Evolutionary conservation across 1,140 invertebrate genomes (phyloP).

Genomic region (Leptinotarsa defecta): DNA sequence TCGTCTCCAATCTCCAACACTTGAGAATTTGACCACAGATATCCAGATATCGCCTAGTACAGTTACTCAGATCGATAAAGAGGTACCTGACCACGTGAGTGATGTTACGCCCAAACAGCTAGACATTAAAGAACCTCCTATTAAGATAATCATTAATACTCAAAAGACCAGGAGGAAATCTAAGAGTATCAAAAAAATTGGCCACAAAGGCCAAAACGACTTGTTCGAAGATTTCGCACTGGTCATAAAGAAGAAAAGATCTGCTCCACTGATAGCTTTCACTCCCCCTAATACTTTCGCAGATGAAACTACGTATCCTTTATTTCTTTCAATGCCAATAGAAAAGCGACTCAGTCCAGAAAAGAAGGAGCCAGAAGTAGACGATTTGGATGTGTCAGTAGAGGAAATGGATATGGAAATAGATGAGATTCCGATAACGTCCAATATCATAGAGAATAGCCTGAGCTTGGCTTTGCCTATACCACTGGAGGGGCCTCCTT

Average conservation of each 20-base stretch:
- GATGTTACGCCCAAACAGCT: neutral
- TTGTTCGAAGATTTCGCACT: slow-evolving; percentile 40
- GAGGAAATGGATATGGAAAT: slow-evolving; percentile 46
- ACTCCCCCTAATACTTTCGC: slow-evolving; percentile 20
- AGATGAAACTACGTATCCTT: slow-evolving; percentile 12
- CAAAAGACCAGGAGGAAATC: slow-evolving; percentile 39
- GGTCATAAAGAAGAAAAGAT: slow-evolving; percentile 42
- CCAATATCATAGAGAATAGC: slow-evolving; percentile 36
- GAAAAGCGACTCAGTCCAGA: neutral
- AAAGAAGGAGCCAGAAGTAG: slow-evolving; percentile 1
- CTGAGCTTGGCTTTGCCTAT: neutral
- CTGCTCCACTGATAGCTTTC: slow-evolving; percentile 28
- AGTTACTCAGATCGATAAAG: neutral
- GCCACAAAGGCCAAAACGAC: slow-evolving; percentile 32
- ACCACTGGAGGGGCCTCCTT: neutral
- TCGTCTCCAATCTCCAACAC: neutral
- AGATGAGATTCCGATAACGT: slow-evolving; percentile 38
- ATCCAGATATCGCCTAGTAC: neutral
- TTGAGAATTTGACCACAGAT: neutral
- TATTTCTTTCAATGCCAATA: neutral
- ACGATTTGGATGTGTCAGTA: slow-evolving; percentile 34
- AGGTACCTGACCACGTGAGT: neutral
- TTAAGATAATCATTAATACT: slow-evolving; percentile 23
- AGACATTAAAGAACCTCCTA: slow-evolving; percentile 18
- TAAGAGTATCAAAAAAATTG: slow-evolving; percentile 39